Percentiles rank a stretch among this genome's conserved stretches.
phyloP scores from a whole-genome alignment of 1,140 invertebrate species.

The Leguminivora glycinivorella region DNA sequence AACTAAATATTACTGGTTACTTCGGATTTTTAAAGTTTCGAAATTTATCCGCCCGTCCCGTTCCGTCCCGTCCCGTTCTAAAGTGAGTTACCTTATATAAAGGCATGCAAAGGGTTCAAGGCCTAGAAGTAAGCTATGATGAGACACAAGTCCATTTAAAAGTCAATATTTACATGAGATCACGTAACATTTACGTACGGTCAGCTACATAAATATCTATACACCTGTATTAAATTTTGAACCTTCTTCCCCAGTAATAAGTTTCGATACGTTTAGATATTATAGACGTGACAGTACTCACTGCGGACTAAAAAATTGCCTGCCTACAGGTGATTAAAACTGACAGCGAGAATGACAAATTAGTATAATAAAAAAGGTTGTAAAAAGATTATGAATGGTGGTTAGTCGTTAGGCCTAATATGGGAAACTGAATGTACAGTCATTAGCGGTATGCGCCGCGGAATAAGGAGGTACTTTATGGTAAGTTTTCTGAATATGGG shows the following conservation, averaged over 20 bases:
- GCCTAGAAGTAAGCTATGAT: background rate
- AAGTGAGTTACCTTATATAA: background rate
- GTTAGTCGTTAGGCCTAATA: background rate
- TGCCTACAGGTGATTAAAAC: background rate
- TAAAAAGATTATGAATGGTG: conserved; percentile 2
- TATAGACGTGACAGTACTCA: background rate
- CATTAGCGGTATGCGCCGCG: no score
- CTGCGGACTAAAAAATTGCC: background rate
- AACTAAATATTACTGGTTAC: no score
- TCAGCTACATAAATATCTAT: no score
- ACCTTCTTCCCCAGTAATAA: no score
- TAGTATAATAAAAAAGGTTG: background rate
- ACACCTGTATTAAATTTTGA: no score
- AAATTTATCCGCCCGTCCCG: no score
- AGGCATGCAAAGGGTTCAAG: background rate
- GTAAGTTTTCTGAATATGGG: background rate
- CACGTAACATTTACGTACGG: background rate
- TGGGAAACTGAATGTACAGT: background rate
- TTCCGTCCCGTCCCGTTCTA: no score
- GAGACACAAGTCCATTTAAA: background rate
- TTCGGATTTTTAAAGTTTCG: no score
- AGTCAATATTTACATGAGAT: background rate
- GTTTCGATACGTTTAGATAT: no score
- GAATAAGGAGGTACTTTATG: background rate
- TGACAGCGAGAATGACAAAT: background rate